phyloP scores from a whole-genome alignment of 2,888 invertebrate species.

The Brenthis hecate region DNA sequence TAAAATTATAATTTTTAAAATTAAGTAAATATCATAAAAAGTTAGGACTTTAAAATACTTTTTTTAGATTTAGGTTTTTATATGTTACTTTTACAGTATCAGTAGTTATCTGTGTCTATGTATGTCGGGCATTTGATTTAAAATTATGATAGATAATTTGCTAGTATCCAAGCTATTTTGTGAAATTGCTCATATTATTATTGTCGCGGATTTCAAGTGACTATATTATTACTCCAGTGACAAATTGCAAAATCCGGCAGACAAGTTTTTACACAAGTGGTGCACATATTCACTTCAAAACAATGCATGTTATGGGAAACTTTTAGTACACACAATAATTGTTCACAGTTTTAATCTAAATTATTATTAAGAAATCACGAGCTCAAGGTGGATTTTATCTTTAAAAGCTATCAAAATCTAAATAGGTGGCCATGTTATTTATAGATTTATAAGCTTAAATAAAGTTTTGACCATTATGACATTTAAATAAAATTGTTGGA shows the following conservation, averaged over 20 bases:
- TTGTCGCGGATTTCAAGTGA: conserved; percentile 22
- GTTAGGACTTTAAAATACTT: too few species aligned
- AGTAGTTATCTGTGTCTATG: neutral
- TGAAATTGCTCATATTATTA: conserved; percentile 23
- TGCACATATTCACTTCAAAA: conserved; percentile 57
- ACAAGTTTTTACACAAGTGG: conserved; percentile 67
- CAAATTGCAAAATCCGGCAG: conserved; percentile 60
- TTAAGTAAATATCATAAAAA: too few species aligned
- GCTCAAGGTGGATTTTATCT: conserved; percentile 34
- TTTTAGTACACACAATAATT: conserved; percentile 60
- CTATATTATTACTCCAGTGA: conserved; percentile 37
- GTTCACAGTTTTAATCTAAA: conserved; percentile 58
- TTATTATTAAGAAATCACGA: conserved; percentile 56
- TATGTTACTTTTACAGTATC: too few species aligned
- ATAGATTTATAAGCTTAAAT: too few species aligned
- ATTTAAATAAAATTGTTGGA: neutral
- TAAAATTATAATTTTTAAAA: neutral
- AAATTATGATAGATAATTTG: conserved; percentile 11
- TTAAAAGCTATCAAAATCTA: conserved; percentile 16
- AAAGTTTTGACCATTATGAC: too few species aligned
- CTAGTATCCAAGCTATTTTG: conserved; percentile 16
- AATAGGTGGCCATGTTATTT: too few species aligned
- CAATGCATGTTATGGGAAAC: conserved; percentile 71
- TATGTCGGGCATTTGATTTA: neutral
- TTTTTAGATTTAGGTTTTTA: too few species aligned